These are phyloP conservation scores for Plectrocnemia conspersa DNA, from an alignment of 1,140 invertebrate species.

Conservation along the genomic window DNA sequence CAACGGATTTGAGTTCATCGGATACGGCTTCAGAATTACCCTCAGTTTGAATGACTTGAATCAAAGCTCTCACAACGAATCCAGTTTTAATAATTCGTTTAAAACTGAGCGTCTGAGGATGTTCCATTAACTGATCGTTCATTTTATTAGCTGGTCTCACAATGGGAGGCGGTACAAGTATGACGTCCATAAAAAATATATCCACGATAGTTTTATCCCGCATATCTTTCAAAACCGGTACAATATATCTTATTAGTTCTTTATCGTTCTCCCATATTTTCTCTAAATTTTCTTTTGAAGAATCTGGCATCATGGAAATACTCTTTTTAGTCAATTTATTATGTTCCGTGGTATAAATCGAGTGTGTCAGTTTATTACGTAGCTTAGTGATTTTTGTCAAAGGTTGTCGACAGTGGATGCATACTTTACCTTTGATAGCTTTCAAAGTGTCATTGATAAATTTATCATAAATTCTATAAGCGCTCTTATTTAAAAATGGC, in stretches of 20 bases:
- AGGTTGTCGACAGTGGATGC: conserved; percentile 58
- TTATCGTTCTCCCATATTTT: conserved; percentile 74
- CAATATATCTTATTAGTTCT: conserved; percentile 63
- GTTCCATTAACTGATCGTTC: conserved; percentile 68
- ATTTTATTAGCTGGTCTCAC: conserved; percentile 74
- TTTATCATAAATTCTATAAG: conserved; percentile 56
- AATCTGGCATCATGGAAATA: conserved; percentile 55
- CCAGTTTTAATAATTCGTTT: conserved; percentile 63
- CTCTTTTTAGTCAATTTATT: conserved; percentile 43
- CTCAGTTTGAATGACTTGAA: conserved; percentile 57
- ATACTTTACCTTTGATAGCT: conserved; percentile 54
- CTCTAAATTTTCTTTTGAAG: conserved; percentile 66
- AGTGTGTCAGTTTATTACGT: conserved; percentile 57
- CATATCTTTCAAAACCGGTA: conserved; percentile 63
- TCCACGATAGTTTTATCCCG: conserved; percentile 68
- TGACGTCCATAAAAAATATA: conserved; percentile 79
- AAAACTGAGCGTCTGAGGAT: conserved; percentile 74
- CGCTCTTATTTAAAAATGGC: conserved; percentile 54
- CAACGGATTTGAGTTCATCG: conserved; percentile 45
- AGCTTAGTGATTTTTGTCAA: conserved; percentile 59
- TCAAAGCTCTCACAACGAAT: conserved; percentile 59
- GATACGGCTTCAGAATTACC: conserved; percentile 24
- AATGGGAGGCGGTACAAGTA: conserved; percentile 82
- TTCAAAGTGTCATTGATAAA: conserved; percentile 58
- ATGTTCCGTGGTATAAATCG: conserved; percentile 43